Conservation (phyloP, 2,888 invertebrate genomes). For the Rhingia rostrata region DNA sequence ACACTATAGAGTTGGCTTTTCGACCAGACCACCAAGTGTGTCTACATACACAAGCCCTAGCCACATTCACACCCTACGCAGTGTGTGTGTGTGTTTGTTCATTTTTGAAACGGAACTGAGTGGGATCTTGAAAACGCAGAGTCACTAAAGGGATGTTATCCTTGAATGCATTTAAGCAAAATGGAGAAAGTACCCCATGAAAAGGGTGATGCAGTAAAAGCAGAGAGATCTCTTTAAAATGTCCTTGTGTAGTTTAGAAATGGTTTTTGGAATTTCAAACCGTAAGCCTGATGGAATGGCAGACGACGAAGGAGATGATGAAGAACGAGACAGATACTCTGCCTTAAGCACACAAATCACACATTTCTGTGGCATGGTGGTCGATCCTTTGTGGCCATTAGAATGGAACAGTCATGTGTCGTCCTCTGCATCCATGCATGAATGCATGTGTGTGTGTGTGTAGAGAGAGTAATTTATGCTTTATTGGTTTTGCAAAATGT, state of each 20-base stretch:
- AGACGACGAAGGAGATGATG: slow-evolving; percentile 40
- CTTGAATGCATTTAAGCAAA: slow-evolving; percentile 60
- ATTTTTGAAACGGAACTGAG: slow-evolving; percentile 31
- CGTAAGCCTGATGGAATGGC: slow-evolving; percentile 57
- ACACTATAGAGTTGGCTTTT: slow-evolving; percentile 57
- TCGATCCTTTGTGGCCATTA: slow-evolving; percentile 62
- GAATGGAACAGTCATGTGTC: not conserved
- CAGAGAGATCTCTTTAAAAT: slow-evolving; percentile 48
- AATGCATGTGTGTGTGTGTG: not conserved
- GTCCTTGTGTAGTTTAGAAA: slow-evolving; percentile 35
- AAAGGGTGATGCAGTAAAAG: no score
- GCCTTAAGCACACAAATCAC: slow-evolving; percentile 71
- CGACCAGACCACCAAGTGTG: slow-evolving; percentile 65
- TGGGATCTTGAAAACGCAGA: slow-evolving; percentile 23
- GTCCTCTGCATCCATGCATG: slow-evolving; percentile 3
- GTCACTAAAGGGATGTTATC: slow-evolving; percentile 51
- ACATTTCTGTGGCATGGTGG: slow-evolving; percentile 59
- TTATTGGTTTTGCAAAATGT: slow-evolving; percentile 72
- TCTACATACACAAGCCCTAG: slow-evolving; percentile 3
- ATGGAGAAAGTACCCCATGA: slow-evolving; percentile 18
- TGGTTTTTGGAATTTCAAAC: slow-evolving; percentile 28
- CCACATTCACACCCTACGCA: not conserved
- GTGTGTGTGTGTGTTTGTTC: slow-evolving; percentile 2
- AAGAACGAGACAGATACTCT: slow-evolving; percentile 55
- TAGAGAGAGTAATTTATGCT: slow-evolving; percentile 67